These are phyloP conservation scores for Netelia inedita DNA, from an alignment of 2,888 invertebrate genomes.

Conservation along the genomic window DNA sequence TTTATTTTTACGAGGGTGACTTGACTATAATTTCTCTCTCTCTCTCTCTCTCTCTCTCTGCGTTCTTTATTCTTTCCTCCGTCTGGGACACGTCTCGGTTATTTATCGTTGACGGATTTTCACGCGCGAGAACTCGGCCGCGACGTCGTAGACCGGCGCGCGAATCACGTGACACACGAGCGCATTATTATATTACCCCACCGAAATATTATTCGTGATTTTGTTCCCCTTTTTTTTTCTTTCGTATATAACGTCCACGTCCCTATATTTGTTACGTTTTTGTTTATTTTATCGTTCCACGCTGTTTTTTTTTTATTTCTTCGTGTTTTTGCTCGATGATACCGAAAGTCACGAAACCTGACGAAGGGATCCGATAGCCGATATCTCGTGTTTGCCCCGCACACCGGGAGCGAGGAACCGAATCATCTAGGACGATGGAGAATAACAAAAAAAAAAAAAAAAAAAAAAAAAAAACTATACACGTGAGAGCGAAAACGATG, in stretches of 20 bases:
- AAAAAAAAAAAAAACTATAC: background rate
- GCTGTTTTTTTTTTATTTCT: conserved; percentile 23
- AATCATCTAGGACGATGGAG: background rate
- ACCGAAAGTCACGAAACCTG: conserved; percentile 52
- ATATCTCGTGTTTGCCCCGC: background rate
- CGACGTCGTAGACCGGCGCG: conserved; percentile 63
- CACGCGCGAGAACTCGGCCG: conserved; percentile 50
- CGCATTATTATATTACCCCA: conserved; percentile 20
- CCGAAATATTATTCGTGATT: conserved; percentile 32
- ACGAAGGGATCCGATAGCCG: background rate
- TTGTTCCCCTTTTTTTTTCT: conserved; percentile 32
- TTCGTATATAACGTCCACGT: background rate
- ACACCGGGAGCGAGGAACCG: background rate
- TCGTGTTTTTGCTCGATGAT: conserved; percentile 10
- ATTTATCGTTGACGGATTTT: conserved; percentile 65
- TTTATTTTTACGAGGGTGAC: conserved; percentile 23
- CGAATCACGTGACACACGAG: conserved; percentile 38
- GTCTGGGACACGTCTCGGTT: conserved; percentile 47
- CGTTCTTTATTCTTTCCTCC: background rate
- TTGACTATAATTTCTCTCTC: conserved; percentile 14
- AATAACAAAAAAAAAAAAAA: background rate
- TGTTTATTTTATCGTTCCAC: background rate
- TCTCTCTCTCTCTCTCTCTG: background rate
- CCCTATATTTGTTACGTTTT: too few relatives aligned
- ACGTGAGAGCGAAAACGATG: too few relatives aligned